Conservation (phyloP, 2,797 vertebrate species). For the Balearica regulorum region DNA sequence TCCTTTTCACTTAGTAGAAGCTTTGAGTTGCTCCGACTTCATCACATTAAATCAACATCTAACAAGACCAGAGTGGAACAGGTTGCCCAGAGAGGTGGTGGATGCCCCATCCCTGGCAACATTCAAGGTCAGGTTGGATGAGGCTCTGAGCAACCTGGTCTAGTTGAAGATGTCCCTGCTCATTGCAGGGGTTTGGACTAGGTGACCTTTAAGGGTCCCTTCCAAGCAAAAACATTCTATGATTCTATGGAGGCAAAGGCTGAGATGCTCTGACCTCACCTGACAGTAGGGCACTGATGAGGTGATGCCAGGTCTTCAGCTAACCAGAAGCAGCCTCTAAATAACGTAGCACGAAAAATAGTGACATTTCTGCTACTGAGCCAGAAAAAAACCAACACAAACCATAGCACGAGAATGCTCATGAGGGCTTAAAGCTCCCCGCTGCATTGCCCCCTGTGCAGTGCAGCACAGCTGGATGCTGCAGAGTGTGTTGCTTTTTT, state of each 20-base stretch:
- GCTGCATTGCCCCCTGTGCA: background rate
- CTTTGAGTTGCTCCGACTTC: background rate
- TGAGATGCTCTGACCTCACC: background rate
- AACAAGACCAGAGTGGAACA: background rate
- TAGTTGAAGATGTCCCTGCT: background rate
- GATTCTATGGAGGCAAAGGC: background rate
- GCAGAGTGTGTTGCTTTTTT: background rate
- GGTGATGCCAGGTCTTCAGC: background rate
- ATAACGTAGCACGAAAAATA: background rate
- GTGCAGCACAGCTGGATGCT: background rate
- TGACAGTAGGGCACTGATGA: background rate
- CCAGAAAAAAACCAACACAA: background rate
- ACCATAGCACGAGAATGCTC: background rate
- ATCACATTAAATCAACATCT: background rate
- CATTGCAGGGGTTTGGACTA: background rate
- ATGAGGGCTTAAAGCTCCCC: background rate
- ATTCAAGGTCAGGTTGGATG: background rate
- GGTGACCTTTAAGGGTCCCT: background rate
- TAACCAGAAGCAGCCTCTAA: background rate
- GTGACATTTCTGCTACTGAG: background rate
- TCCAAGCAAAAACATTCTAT: background rate
- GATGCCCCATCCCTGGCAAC: background rate
- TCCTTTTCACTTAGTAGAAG: background rate
- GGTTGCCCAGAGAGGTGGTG: background rate
- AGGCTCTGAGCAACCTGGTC: background rate